Evolutionary conservation across 2,113 vertebrate species (phyloP), one percentile per base, ranked within the genome.

Genomic region (Oostethus manadensis): DNA sequence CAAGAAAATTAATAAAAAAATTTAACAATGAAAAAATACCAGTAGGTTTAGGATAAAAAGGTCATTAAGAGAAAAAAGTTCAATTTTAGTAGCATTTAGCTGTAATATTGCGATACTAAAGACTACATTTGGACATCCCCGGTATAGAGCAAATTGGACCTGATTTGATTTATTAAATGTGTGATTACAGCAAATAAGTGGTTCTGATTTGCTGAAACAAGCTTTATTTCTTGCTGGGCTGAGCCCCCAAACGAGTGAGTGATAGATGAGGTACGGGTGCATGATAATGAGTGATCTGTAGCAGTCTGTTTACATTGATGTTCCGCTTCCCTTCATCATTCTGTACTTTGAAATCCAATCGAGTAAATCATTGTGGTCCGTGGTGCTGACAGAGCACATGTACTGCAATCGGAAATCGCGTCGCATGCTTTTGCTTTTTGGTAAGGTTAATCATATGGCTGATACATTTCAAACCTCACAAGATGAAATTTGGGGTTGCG

Each of bases 281-380:
- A 6, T 18, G 26, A 26, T 14, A 29, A 38, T 9, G 35, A 26
- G 23, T 26, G 23, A 38, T 1, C 10, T 38, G 23, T 29, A 8
- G 4, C 16, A 45, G 26, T 45, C 14, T 56, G 14, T 26, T 18
- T 43, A 51, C 20, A 43, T 8, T 3, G 40, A 22, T 70, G 59
- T 66, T 48, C 38, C 56, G 54, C 22, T 45, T 48, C 43, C 49
- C 51, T 26, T 56, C 42, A 26, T 51, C 55, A 49, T 6, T 51
- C 59, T 29, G 51, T 44, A 18, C 66, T 66, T 66, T 5, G 1
- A 21, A 57, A 58, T 56, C 50, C 42, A 49, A 20, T 53, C 22
- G 13, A 58, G 38, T 64, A 55, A 61, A 64, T 72, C 48, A 57
- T 46, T 72, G 13, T 4, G 14, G 49, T 44, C n/a, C 40, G 42